Base-by-base conservation (phyloP, 2,113 vertebrate genomes). In the Crotophaga sulcirostris region DNA sequence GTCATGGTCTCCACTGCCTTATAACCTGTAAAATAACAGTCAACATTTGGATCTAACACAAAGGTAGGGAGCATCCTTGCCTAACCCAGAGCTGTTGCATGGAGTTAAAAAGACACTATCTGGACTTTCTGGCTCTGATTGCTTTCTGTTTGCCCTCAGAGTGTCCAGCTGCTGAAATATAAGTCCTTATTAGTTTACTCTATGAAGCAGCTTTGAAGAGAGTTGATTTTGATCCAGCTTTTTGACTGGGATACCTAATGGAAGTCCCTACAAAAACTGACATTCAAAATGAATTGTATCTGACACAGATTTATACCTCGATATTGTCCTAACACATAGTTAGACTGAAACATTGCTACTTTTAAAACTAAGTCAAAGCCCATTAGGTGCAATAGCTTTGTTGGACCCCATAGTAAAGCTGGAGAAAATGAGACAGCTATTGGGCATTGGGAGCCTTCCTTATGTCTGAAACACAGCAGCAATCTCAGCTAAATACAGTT, bases 401-500 rank as follows among this genome's bases (percentile, higher is more conserved):
- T 72, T 94, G 89, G 60, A 56, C 68, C 36, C 52, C 62, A 12
- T 9, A 52, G 54, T 19, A 78, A 72, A 68, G 66, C 44, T 82
- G 92, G 44, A 38, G 87, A 79, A 84, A 82, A 84, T 64, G 62
- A 79, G 84, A 52, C 36, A 83, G 28, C 60, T 34, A 3, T 16
- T 49, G 84, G 81, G 73, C 59, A 78, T 3, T 70, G 69, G 91
- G 89, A 94, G 3, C 42, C 40, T 74, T 84, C 67, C 34, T 87
- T 84, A 25, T 34, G 59, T 79, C 91, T 96, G 78, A 93, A 77
- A 63, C 44, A 72, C 63, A 16, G 84, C 49, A 76, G 70, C 81
- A 94, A 70, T 55, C 84, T 93, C 87, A 28, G 92, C 93, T 75
- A 91, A 95, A 89, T 68, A 44, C 74, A 79, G 78, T 73, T 79